Conservation (phyloP, 2,888 invertebrate genomes). For the Malthinus seriepunctatus region DNA sequence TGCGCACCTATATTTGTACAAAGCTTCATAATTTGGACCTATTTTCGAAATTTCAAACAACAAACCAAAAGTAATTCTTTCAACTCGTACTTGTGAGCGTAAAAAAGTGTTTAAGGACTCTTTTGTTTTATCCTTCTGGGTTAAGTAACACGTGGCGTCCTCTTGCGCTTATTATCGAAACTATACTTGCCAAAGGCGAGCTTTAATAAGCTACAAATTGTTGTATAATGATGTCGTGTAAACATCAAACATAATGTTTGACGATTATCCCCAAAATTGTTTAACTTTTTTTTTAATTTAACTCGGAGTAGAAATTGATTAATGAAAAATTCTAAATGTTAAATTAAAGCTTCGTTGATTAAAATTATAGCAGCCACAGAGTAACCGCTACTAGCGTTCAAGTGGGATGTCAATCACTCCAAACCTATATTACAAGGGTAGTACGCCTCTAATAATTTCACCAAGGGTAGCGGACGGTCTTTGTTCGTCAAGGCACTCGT, state of each 20-base stretch:
- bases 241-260: conserved; percentile 34
- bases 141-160: conserved; percentile 23
- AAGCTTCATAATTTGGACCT: background rate
- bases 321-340: background rate
- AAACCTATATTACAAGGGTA: conserved; percentile 40
- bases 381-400: conserved; percentile 39
- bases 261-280: conserved; percentile 10
- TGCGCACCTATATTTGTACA: background rate
- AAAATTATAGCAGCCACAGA: conserved; percentile 27
- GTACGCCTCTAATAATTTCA: conserved; percentile 44
- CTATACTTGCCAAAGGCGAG: conserved; percentile 27
- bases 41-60: background rate
- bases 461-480: conserved; percentile 39
- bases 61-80: background rate
- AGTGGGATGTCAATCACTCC: conserved; percentile 43
- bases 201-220: conserved; percentile 38
- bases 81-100: background rate
- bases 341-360: background rate
- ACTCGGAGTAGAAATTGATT: background rate
- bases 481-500: conserved; percentile 48
- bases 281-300: conserved; percentile 8
- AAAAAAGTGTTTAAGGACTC: background rate
- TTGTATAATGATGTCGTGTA: conserved; percentile 34
- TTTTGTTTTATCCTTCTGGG: background rate
- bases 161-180: conserved; percentile 24